phyloP scores from a whole-genome alignment of 2,888 invertebrate genomes.

The Parthenolecanium corni region DNA sequence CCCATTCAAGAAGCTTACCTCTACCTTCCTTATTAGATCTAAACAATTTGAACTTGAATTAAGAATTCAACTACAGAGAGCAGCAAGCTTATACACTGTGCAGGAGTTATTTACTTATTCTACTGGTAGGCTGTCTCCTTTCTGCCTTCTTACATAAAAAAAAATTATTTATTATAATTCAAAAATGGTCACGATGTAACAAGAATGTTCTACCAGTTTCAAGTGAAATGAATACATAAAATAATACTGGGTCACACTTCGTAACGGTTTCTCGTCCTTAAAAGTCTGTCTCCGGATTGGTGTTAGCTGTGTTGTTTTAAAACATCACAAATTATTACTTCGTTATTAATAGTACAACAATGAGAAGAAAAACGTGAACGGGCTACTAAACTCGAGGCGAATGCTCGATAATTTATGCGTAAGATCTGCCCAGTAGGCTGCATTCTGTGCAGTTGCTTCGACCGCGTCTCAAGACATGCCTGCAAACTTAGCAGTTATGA shows the following conservation, averaged over 20 bases:
- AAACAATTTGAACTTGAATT: too few relatives aligned
- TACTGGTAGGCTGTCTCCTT: too few relatives aligned
- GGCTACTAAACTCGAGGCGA: background rate
- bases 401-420: too few relatives aligned
- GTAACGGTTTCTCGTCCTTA: background rate
- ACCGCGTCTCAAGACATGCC: too few relatives aligned
- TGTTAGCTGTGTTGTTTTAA: background rate
- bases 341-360: background rate
- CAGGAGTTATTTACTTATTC: too few relatives aligned
- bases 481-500: too few relatives aligned
- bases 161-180: background rate
- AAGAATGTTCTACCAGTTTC: background rate
- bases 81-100: too few relatives aligned
- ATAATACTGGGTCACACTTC: conserved; percentile 10
- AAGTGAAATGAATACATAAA: background rate
- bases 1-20: too few relatives aligned
- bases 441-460: too few relatives aligned
- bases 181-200: background rate
- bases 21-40: too few relatives aligned
- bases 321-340: background rate
- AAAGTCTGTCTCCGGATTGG: background rate
- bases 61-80: too few relatives aligned
- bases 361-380: background rate
- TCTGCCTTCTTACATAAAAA: background rate
- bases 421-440: too few relatives aligned